Percentiles rank a stretch among this genome's conserved stretches.
These are phyloP conservation scores for Nephrotoma flavescens DNA, from an alignment of 2,888 invertebrate species.

Conservation along the genomic window DNA sequence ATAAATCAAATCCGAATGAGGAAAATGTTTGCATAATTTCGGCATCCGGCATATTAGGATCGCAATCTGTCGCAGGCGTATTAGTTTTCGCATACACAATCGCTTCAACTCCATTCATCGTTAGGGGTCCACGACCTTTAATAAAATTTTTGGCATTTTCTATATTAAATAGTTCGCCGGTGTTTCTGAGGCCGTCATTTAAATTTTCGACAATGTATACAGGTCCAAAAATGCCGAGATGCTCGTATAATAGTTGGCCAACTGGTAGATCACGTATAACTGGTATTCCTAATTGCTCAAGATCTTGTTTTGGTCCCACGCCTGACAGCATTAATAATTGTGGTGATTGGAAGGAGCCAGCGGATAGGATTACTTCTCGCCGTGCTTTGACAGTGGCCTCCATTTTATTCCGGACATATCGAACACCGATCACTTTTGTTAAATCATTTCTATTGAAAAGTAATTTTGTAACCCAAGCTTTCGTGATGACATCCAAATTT, in stretches of 20 bases:
- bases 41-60: constrained; percentile 44
- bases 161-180: neutral
- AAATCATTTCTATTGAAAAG: constrained; percentile 17
- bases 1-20: constrained; percentile 41
- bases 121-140: constrained; percentile 36
- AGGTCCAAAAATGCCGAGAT: constrained; percentile 38
- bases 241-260: constrained; percentile 39
- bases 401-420: constrained; percentile 26
- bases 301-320: constrained; percentile 34
- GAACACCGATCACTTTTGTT: constrained; percentile 29
- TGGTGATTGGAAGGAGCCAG: constrained; percentile 49
- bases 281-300: constrained; percentile 27
- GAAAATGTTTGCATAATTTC: constrained; percentile 44
- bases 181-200: neutral
- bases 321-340: constrained; percentile 46
- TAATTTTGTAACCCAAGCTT: constrained; percentile 32
- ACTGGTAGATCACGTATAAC: constrained; percentile 34
- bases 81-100: constrained; percentile 44
- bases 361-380: constrained; percentile 44
- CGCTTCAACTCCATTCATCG: constrained; percentile 40
- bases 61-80: constrained; percentile 32
- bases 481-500: constrained; percentile 38
- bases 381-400: constrained; percentile 28
- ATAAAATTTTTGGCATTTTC: constrained; percentile 15
- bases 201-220: constrained; percentile 6